Evolutionary conservation across 1,140 invertebrate genomes (phyloP).

Genomic region (Neodiprion fabricii): DNA sequence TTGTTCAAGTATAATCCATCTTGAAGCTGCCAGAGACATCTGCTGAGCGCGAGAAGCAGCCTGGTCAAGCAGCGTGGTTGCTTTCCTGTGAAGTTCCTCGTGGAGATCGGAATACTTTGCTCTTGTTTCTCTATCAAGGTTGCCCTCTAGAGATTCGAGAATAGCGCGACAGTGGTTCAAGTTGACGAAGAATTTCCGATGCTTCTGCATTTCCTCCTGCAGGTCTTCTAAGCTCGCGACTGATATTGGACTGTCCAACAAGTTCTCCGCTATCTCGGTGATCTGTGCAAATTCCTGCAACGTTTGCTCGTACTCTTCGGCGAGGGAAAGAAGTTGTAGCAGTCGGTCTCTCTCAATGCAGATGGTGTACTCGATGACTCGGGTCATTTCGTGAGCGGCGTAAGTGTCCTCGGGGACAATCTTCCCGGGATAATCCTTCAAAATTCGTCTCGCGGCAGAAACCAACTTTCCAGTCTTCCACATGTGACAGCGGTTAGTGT

Average conservation of each 20-base stretch:
- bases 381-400: slow-evolving; percentile 68
- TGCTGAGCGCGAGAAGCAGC: slow-evolving; percentile 80
- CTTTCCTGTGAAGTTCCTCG: slow-evolving; percentile 75
- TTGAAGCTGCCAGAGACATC: slow-evolving; percentile 81
- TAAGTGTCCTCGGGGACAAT: slow-evolving; percentile 73
- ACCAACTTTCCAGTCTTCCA: slow-evolving; percentile 62
- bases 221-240: slow-evolving; percentile 77
- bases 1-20: slow-evolving; percentile 82
- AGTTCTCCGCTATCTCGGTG: slow-evolving; percentile 78
- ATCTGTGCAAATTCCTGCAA: slow-evolving; percentile 85
- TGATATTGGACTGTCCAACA: slow-evolving; percentile 76
- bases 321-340: slow-evolving; percentile 73
- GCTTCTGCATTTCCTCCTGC: slow-evolving; percentile 87
- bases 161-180: slow-evolving; percentile 84
- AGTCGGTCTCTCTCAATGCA: slow-evolving; percentile 75
- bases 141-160: slow-evolving; percentile 82
- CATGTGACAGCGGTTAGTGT: slow-evolving; percentile 63
- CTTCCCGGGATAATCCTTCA: slow-evolving; percentile 69
- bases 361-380: slow-evolving; percentile 72
- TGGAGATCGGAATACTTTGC: slow-evolving; percentile 77
- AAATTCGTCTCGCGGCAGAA: slow-evolving; percentile 61
- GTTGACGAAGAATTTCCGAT: slow-evolving; percentile 87
- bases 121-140: slow-evolving; percentile 80
- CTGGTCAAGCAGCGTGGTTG: slow-evolving; percentile 77
- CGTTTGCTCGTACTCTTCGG: slow-evolving; percentile 86